A percentile compares a stretch with the other conserved stretches of the same genome.
Evolutionary conservation across 2,113 vertebrate species (phyloP).

Genomic region (Myxocyprinus asiaticus): DNA sequence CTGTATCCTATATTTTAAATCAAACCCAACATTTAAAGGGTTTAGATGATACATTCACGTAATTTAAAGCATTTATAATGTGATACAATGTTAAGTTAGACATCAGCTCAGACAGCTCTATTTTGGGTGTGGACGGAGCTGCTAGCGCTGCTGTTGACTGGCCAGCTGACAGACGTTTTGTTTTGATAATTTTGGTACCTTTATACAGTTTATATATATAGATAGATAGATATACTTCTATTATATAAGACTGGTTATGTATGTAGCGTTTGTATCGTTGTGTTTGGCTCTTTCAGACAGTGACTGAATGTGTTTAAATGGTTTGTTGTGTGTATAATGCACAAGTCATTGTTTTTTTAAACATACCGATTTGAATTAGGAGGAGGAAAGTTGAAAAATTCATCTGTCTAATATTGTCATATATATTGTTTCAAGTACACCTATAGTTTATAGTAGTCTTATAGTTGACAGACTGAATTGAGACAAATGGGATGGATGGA

Average conservation of each 20-base stretch:
- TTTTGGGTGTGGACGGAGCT: constrained; percentile 32
- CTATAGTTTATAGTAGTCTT: too few relatives aligned
- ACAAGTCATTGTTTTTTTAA: neutral
- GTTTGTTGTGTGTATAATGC: neutral
- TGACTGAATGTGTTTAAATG: neutral
- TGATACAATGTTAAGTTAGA: neutral
- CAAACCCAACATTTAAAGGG: neutral
- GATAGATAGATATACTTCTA: too few relatives aligned
- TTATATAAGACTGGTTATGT: too few relatives aligned
- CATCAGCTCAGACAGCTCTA: constrained; percentile 5
- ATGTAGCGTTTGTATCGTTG: neutral
- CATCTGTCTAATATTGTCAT: too few relatives aligned
- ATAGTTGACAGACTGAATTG: too few relatives aligned
- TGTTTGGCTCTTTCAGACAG: neutral
- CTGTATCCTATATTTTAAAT: too few relatives aligned
- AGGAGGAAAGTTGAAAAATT: too few relatives aligned
- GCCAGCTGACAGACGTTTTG: constrained; percentile 6
- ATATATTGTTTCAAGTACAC: too few relatives aligned
- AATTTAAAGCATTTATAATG: neutral
- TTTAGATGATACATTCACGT: neutral
- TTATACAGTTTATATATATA: too few relatives aligned
- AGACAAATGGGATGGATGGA: too few relatives aligned
- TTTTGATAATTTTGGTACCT: neutral
- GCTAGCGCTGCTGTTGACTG: constrained; percentile 6
- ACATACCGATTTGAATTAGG: too few relatives aligned